Conservation (phyloP, 37 sponge, comb jelly and placozoan species). For the Dysidea cf. avara region DNA sequence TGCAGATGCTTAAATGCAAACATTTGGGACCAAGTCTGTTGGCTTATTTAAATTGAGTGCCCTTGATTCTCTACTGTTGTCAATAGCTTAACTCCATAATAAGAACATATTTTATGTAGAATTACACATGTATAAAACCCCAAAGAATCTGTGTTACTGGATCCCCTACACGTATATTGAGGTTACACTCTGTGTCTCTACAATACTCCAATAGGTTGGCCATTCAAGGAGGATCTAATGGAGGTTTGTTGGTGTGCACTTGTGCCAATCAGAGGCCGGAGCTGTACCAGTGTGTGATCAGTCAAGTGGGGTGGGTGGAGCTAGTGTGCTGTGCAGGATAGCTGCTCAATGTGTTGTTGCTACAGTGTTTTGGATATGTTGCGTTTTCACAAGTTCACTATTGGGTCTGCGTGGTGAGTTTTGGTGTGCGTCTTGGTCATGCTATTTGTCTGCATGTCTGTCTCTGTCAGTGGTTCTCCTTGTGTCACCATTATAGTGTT, state of each 20-base stretch:
- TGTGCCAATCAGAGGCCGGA: conserved; percentile 97
- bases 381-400: conserved; percentile 95
- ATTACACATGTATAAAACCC: background rate
- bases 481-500: too few species aligned
- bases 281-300: conserved; percentile 87
- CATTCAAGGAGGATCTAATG: conserved; percentile 95
- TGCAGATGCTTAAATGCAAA: too few species aligned
- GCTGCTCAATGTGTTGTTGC: background rate
- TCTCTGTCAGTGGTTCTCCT: too few species aligned
- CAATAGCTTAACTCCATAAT: background rate
- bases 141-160: background rate
- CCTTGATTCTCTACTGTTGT: too few species aligned
- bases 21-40: too few species aligned
- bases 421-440: background rate
- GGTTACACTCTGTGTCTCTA: background rate
- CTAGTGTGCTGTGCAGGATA: background rate
- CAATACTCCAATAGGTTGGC: conserved; percentile 81
- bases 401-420: conserved; percentile 92
- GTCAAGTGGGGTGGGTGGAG: conserved; percentile 85
- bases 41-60: too few species aligned
- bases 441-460: background rate
- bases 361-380: conserved; percentile 92
- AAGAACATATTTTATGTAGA: background rate
- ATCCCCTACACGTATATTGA: background rate
- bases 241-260: conserved; percentile 94